These are phyloP conservation scores for Sternotherus odoratus DNA, from an alignment of 2,797 vertebrate genomes.

Conservation along the genomic window DNA sequence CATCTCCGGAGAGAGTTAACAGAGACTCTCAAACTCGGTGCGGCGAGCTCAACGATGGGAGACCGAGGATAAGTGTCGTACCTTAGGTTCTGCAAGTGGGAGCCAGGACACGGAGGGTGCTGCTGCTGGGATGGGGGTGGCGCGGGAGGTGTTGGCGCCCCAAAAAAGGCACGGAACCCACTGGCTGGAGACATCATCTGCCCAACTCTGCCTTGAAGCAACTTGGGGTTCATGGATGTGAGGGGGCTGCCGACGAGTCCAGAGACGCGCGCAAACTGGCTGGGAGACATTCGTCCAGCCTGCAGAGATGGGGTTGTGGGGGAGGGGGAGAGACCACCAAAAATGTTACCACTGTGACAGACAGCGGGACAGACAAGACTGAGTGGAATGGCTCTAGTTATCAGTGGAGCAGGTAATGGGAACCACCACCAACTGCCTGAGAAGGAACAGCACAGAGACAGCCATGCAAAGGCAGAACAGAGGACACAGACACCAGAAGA, in stretches of 20 bases:
- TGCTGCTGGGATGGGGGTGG: slow-evolving; percentile 75
- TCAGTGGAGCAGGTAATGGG: neutral
- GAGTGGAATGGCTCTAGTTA: neutral
- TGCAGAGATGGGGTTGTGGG: neutral
- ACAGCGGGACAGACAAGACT: fast-evolving
- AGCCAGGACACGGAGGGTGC: slow-evolving; percentile 74
- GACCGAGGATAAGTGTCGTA: fast-evolving
- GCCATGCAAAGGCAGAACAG: neutral
- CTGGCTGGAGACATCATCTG: slow-evolving; percentile 86
- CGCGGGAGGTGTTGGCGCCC: slow-evolving; percentile 81
- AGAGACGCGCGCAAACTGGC: slow-evolving; percentile 80
- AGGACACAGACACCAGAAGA: neutral
- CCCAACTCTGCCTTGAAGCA: slow-evolving; percentile 83
- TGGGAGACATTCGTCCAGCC: slow-evolving; percentile 81
- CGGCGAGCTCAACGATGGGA: fast-evolving
- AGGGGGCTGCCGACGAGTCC: slow-evolving; percentile 87
- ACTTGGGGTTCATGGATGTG: slow-evolving; percentile 83
- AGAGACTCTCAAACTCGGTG: neutral
- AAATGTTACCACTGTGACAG: fast-evolving
- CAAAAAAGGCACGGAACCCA: slow-evolving; percentile 92
- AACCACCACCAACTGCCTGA: neutral
- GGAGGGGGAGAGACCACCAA: neutral
- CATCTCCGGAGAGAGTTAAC: neutral
- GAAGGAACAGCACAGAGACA: neutral
- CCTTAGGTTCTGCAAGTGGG: slow-evolving; percentile 83